Base-by-base conservation (phyloP, 1,140 invertebrate genomes). In the Ceratina australensis region DNA sequence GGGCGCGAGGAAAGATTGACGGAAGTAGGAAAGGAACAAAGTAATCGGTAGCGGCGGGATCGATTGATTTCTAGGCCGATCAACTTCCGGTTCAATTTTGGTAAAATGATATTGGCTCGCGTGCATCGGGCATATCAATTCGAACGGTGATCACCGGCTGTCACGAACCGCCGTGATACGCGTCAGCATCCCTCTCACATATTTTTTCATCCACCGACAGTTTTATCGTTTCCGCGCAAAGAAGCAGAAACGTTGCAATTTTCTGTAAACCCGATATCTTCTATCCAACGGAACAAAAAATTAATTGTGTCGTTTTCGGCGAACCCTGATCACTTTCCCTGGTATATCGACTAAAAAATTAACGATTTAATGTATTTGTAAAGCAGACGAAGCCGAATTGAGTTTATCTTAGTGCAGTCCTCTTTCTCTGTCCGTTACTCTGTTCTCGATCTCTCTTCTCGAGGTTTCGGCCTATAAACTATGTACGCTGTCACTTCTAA, bases 111-210 rank as follows among this genome's bases (percentile, higher is more conserved):
- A 81, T 78, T 54, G 75, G 63, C 33, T 78, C 56, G 68, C 60
- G 67, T 81, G 75, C 75, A 47, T 49, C 18, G 54, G 54, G 67
- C 75, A 78, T 61, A 72, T 81, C 79, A 66, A 81, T 81, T 72
- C 47, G 26, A n/a, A 78, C 42, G 20, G 50, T 33, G 61, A 65
- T 68, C 74, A 28, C 13, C 60, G 15, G 61, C 18, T 78, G 77
- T 81, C 79, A 78, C n/a, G n/a, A 60, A 71, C 33, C 33, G 22
- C 33, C 33, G 22, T 56, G 66, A 80, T 42, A 20, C 49, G 16
- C 59, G 42, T 50, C 65, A 47, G 18, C 42, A 20, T 67, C 78
- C 47, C 22, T 28, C 49, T 42, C 18, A 50, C 49, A 15, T 63
- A 74, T 57, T 67, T 60, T 74, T 63, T 24, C 12, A 1, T 42